Evolutionary conservation across 1,140 invertebrate genomes (phyloP), one percentile per base, ranked within the genome.

Genomic region (Nasonia longicornis): DNA sequence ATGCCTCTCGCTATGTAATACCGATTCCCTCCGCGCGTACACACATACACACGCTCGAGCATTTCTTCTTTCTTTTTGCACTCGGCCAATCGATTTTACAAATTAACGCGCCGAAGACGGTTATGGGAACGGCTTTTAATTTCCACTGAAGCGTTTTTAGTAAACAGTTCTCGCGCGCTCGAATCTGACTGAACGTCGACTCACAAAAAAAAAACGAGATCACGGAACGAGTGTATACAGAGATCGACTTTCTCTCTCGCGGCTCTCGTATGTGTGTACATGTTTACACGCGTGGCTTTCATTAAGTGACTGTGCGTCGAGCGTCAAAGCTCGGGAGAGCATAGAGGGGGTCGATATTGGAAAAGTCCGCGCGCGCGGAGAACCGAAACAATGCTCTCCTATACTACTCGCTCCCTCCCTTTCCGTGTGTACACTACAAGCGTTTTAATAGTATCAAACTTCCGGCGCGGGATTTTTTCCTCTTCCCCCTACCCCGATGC

Each of bases 1-100:
- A 87, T 85, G 83, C 79, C 8, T 42, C 83, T 7, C 52, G 20
- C 52, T n/a, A n/a, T n/a, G 4, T 7, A 58, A 35, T 58, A 16
- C 52, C 7, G 2, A 58, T 7, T 16, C 52, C 52, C 52, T 42
- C 70, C 84, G 82, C 79, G 74, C 67, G 31, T 35, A 35, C 4
- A 76, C 63, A 58, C 42, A 84, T 77, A 80, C 52, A 22, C 64
- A n/a, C 45, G 1, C 22, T 69, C 42, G 69, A 4, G 45, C 45
- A 0, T 52, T 70, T 52, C 42, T 35, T 35, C 31, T 74, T 74
- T 52, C 26, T 74, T 74, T 52, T 52, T 22, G 16, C 48, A 20
- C 1, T n/a, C 58, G 58, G 58, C 58, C 26, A 8, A 75, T 72
- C 70, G 70, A 72, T 72, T 72, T 72, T 42, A 45, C 70, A 26